These are phyloP conservation scores for Oreohelix idahoensis DNA, from an alignment of 1,140 invertebrate species.

Conservation along the genomic window DNA sequence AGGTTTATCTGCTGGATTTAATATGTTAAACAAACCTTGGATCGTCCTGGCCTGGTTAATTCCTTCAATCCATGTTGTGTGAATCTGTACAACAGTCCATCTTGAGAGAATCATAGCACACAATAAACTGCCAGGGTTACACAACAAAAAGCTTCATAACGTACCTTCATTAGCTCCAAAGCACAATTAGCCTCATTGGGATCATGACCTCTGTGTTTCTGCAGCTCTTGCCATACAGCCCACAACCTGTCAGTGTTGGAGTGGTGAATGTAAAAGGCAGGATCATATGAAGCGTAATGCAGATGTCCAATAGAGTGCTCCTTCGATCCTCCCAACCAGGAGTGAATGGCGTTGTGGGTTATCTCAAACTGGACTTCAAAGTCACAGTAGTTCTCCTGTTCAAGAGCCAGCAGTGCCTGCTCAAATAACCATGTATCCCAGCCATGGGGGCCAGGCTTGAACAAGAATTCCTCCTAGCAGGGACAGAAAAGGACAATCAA, in stretches of 20 bases:
- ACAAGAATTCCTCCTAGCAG: constrained; percentile 3
- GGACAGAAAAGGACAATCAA: neutral
- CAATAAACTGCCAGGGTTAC: no score
- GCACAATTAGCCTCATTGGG: constrained; percentile 48
- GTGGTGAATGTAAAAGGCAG: constrained; percentile 48
- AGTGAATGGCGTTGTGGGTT: constrained; percentile 46
- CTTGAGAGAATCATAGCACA: no score
- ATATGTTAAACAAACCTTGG: no score
- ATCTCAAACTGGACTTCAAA: constrained; percentile 55
- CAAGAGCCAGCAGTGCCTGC: constrained; percentile 45
- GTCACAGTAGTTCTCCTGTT: constrained; percentile 53
- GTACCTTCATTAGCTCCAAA: constrained; percentile 42
- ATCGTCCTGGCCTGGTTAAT: no score
- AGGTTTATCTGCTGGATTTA: no score
- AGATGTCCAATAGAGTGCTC: constrained; percentile 47
- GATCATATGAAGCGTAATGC: constrained; percentile 50
- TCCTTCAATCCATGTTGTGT: no score
- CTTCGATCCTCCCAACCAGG: constrained; percentile 47
- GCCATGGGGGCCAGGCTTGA: constrained; percentile 35
- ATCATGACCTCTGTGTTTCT: constrained; percentile 45
- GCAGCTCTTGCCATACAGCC: constrained; percentile 51
- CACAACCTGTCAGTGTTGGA: constrained; percentile 48
- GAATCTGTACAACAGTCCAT: no score
- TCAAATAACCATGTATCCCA: constrained; percentile 47
- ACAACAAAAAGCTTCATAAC: no score